Evolutionary conservation across 2,113 vertebrate genomes (phyloP).

Genomic region (Eptesicus fuscus): DNA sequence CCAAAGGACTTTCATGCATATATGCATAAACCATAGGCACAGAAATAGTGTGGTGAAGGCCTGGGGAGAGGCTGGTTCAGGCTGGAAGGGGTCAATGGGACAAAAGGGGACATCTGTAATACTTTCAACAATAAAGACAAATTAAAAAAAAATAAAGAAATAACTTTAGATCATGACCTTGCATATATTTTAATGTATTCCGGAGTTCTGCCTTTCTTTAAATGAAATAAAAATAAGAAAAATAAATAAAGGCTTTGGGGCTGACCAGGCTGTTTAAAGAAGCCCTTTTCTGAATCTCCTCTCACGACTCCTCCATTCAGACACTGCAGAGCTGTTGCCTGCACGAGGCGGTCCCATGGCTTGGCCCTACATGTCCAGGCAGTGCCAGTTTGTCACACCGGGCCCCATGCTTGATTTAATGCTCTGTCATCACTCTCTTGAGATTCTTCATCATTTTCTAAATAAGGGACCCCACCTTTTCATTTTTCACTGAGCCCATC

Average conservation of each 20-base stretch:
- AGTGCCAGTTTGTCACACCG: neutral
- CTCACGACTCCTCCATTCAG: neutral
- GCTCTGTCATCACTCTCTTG: neutral
- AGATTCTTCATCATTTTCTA: neutral
- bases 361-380: neutral
- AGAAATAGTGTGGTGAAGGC: too few species aligned
- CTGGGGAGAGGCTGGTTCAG: too few species aligned
- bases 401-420: neutral
- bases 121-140: too few species aligned
- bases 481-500: neutral
- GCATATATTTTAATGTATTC: conserved; percentile 11
- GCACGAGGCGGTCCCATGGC: rapidly evolving
- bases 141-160: neutral
- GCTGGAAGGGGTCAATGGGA: too few species aligned
- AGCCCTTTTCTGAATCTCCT: neutral
- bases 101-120: too few species aligned
- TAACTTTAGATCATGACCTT: neutral
- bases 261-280: neutral
- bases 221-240: neutral
- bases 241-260: neutral
- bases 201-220: neutral
- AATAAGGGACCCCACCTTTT: neutral
- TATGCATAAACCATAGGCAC: too few species aligned
- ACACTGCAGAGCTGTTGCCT: neutral
- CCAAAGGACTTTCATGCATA: too few species aligned